Evolutionary conservation across 2,797 vertebrate genomes (phyloP), one percentile per base, ranked within the genome.

Genomic region (Eospalax fontanierii): DNA sequence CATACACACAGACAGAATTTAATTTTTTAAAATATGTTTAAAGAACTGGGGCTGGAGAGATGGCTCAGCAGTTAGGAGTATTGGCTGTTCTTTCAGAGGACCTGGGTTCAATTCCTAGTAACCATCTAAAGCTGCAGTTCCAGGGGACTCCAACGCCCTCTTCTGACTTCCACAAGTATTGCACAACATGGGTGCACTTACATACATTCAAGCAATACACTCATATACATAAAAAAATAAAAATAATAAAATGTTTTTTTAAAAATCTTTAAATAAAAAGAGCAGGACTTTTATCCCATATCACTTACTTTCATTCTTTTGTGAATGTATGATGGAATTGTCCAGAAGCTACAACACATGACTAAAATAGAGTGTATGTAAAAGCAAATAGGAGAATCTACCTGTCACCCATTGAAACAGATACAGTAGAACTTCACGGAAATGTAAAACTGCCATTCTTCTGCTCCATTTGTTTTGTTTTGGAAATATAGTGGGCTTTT

Each of bases 351-450:
- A 3, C 33, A 66, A 12, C 22, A 14, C 15, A 1, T 50, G 30
- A 85, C 1, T 38, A 59, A 96, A 75, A 80, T 50, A 93, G 73
- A 68, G 26, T 19, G 50, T 82, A 79, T 24, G 28, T n/a, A 63
- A 73, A 92, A 87, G 57, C 81, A 90, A 73, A 66, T 74, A 24
- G 24, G 76, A 83, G 40, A 66, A 33, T 30, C n/a, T 40, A 93
- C 75, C 61, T 81, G 35, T 80, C 87, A 90, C 70, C n/a, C 18
- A 2, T 8, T n/a, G 71, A 73, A 40, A 26, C 43, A 82, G 71
- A 63, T 30, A 46, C 11, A 79, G 38, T 33, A 78, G 57, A 70
- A n/a, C 91, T 30, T 75, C 57, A 18, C 61, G 43, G 35, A 89
- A 90, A 30, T 8, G 2, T 59, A 22, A 74, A 79, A 22, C 65